phyloP scores from a whole-genome alignment of 92 coral and sea anemone species.

The Umimayanthus chanpuru region DNA sequence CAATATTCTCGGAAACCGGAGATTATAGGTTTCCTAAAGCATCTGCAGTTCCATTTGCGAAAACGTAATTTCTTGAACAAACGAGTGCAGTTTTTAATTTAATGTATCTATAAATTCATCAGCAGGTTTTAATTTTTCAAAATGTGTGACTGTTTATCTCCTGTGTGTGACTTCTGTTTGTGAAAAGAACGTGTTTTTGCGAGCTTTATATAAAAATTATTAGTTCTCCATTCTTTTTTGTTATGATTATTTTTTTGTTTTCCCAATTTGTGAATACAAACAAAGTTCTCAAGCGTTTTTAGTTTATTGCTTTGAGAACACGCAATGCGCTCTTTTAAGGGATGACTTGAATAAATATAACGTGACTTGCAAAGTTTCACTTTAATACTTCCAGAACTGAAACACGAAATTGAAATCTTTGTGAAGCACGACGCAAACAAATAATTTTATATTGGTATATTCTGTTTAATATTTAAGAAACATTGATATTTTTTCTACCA shows the following conservation, averaged over 20 bases:
- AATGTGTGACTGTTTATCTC: not conserved
- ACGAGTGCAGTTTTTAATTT: not conserved
- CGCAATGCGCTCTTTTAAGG: not conserved
- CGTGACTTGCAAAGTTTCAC: not conserved
- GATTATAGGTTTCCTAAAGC: not conserved
- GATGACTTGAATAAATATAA: not conserved
- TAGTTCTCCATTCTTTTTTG: not conserved
- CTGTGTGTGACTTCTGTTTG: not conserved
- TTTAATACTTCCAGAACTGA: not conserved
- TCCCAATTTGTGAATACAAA: not conserved
- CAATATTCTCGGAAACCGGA: conserved; percentile 30
- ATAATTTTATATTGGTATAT: too few species aligned
- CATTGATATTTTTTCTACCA: not conserved
- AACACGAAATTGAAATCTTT: not conserved
- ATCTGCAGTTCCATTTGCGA: not conserved
- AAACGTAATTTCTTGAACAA: conserved; percentile 22
- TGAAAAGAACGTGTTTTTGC: not conserved
- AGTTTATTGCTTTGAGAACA: not conserved
- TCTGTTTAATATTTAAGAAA: too few species aligned
- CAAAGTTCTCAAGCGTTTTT: not conserved
- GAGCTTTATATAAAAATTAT: not conserved
- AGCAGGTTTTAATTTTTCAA: conserved; percentile 6
- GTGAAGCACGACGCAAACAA: not conserved
- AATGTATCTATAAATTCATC: not conserved
- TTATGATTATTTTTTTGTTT: conserved; percentile 1